phyloP scores from a whole-genome alignment of 1,140 invertebrate genomes.

The Daktulosphaira vitifoliae region DNA sequence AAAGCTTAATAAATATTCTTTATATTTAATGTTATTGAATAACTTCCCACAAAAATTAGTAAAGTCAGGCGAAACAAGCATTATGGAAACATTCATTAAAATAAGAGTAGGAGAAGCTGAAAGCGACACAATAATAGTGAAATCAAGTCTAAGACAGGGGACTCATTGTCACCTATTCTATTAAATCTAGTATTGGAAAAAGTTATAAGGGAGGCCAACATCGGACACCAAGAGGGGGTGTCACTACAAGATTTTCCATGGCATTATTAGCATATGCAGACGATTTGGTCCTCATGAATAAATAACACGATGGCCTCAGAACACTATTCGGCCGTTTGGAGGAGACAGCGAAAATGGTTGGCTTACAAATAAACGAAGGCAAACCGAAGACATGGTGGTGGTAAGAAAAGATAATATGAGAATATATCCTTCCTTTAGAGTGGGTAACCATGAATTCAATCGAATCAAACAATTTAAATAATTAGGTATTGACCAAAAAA shows the following conservation, averaged over 20 bases:
- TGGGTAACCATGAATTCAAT: background rate
- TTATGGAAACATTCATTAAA: too few species aligned
- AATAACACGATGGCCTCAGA: background rate
- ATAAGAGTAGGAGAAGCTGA: too few species aligned
- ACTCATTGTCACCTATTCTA: constrained; percentile 6
- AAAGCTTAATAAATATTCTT: too few species aligned
- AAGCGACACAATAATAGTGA: too few species aligned
- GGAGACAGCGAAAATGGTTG: background rate
- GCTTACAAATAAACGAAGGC: background rate
- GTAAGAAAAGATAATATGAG: background rate
- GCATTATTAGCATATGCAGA: background rate
- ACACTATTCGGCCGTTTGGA: background rate
- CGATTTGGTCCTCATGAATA: background rate
- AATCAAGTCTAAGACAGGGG: background rate
- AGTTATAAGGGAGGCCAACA: constrained; percentile 12
- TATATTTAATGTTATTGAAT: too few species aligned
- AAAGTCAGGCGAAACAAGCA: too few species aligned
- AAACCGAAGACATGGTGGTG: background rate
- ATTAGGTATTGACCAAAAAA: background rate
- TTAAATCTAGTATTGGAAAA: constrained; percentile 19
- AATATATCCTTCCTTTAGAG: background rate
- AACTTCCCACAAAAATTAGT: too few species aligned
- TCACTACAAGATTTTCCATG: background rate
- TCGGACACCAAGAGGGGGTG: background rate
- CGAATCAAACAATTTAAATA: background rate